Conservation (phyloP, 2,888 invertebrate species). For the Macropis europaea region DNA sequence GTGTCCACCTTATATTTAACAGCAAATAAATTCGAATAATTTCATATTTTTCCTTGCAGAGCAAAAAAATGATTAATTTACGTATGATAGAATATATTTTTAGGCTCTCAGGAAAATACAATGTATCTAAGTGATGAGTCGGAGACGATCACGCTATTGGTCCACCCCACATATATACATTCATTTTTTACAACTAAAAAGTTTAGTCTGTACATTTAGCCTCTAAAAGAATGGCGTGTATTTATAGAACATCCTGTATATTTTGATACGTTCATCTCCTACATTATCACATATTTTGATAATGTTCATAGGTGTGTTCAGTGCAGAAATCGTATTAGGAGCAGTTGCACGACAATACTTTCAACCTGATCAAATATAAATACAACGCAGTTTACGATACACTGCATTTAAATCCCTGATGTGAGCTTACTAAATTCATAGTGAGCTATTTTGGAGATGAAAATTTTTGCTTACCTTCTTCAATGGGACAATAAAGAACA, state of each 20-base stretch:
- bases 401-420: slow-evolving; percentile 50
- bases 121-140: too few relatives aligned
- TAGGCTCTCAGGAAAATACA: too few relatives aligned
- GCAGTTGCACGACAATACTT: slow-evolving; percentile 76
- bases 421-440: slow-evolving; percentile 49
- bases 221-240: too few relatives aligned
- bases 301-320: slow-evolving; percentile 75
- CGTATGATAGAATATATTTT: too few relatives aligned
- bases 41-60: too few relatives aligned
- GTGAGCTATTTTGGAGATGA: slow-evolving; percentile 63
- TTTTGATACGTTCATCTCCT: slow-evolving; percentile 24
- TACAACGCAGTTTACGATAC: slow-evolving; percentile 23
- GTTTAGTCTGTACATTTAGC: too few relatives aligned
- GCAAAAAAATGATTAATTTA: too few relatives aligned
- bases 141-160: too few relatives aligned
- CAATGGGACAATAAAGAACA: slow-evolving; percentile 75
- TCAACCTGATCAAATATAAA: slow-evolving; percentile 70
- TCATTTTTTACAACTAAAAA: too few relatives aligned
- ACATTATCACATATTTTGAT: slow-evolving; percentile 18
- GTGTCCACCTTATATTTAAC: too few relatives aligned
- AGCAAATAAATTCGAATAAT: too few relatives aligned
- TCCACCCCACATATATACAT: too few relatives aligned
- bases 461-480: slow-evolving; percentile 69
- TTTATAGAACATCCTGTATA: neutral
- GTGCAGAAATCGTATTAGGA: slow-evolving; percentile 76